Percentiles rank a stretch among this genome's conserved stretches.
Conservation (phyloP, 1,140 invertebrate species). For the Caerostris darwini region DNA sequence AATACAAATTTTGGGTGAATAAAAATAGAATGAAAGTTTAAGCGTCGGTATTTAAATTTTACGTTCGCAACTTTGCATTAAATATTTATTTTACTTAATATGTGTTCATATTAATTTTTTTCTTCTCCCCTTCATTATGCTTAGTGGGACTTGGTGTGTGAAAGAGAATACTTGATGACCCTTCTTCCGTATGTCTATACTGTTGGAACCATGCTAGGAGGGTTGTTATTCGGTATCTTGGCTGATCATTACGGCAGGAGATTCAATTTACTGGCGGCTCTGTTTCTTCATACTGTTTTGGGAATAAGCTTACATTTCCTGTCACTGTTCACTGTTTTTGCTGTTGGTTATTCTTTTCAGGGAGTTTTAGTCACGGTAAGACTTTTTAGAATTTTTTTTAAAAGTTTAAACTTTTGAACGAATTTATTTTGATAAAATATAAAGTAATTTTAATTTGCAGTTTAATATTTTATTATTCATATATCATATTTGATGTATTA, state of each 20-base stretch:
- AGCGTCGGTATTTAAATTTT: no score
- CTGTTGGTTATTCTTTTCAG: conserved; percentile 82
- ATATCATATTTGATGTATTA: no score
- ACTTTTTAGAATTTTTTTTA: not conserved
- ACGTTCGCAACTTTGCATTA: no score
- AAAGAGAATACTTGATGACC: conserved; percentile 82
- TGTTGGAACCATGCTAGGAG: conserved; percentile 84
- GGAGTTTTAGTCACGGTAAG: conserved; percentile 83
- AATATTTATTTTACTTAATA: no score
- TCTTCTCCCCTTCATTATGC: conserved; percentile 57
- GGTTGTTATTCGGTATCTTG: conserved; percentile 83
- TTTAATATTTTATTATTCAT: no score
- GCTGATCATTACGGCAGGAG: conserved; percentile 84
- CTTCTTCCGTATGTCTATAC: conserved; percentile 83
- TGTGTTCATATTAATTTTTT: no score
- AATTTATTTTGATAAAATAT: no score
- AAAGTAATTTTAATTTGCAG: no score
- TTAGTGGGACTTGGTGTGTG: conserved; percentile 84
- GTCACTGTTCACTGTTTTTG: conserved; percentile 81
- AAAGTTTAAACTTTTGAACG: no score
- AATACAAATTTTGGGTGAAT: no score
- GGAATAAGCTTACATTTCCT: conserved; percentile 83
- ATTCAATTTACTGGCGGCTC: conserved; percentile 83
- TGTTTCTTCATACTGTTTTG: conserved; percentile 83
- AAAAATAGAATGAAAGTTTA: no score